These are phyloP conservation scores for Oncorhynchus clarkii DNA, from an alignment of 2,113 vertebrate species.

Conservation along the genomic window DNA sequence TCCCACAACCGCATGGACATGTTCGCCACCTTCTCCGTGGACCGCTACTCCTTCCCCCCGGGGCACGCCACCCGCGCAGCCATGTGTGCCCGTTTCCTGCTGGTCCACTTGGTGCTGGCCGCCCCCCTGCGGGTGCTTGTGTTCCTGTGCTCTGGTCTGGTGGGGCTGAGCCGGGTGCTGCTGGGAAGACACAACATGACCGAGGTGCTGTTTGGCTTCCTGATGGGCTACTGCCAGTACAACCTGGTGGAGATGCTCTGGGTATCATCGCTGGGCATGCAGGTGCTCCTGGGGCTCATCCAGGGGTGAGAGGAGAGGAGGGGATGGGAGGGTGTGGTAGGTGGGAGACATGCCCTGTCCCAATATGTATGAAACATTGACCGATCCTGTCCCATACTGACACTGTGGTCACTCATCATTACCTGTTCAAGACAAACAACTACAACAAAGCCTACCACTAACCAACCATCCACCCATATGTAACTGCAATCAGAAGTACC, in stretches of 20 bases:
- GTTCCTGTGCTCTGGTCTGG: slow-evolving; percentile 84
- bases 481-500: too few species aligned
- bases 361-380: not conserved
- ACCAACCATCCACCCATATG: not conserved
- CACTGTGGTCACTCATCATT: too few species aligned
- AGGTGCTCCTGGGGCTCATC: slow-evolving; percentile 76
- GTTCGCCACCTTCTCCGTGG: slow-evolving; percentile 93
- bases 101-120: slow-evolving; percentile 92
- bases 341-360: not conserved
- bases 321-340: not conserved
- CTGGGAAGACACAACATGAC: slow-evolving; percentile 95
- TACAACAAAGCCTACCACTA: not conserved
- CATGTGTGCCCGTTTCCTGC: slow-evolving; percentile 86
- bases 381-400: not conserved
- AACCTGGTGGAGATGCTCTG: slow-evolving; percentile 89
- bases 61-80: slow-evolving; percentile 93
- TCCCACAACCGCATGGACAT: slow-evolving; percentile 97
- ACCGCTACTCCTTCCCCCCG: slow-evolving; percentile 95
- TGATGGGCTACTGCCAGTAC: slow-evolving; percentile 91
- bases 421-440: not conserved
- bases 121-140: slow-evolving; percentile 87
- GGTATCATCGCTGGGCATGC: slow-evolving; percentile 83
- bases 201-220: slow-evolving; percentile 88
- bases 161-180: slow-evolving; percentile 91
- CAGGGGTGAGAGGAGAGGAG: slow-evolving; percentile 15